Conservation (phyloP, 2,113 vertebrate species). For the Nycticebus coucang region DNA sequence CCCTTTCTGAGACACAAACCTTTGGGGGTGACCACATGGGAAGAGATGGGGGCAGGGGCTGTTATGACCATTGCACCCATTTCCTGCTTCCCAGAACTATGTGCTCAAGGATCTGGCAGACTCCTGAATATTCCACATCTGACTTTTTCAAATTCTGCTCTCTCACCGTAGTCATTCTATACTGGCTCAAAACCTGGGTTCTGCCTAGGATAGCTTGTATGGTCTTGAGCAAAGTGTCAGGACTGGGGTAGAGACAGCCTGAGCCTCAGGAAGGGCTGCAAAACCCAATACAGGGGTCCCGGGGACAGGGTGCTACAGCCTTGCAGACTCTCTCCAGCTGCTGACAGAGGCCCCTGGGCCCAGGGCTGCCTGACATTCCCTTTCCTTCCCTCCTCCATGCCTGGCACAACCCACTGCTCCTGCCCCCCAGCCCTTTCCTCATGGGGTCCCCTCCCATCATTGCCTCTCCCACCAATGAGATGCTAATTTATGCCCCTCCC, state of each 20-base stretch:
- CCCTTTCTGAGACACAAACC: background rate
- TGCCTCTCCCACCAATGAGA: conserved; percentile 45
- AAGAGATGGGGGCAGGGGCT: background rate
- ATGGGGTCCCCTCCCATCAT: background rate
- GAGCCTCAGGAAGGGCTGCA: background rate
- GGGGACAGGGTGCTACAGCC: background rate
- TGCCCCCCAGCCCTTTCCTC: rapidly evolving
- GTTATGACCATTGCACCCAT: rapidly evolving
- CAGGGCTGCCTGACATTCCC: background rate
- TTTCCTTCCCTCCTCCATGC: rapidly evolving
- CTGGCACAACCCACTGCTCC: background rate
- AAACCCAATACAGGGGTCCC: background rate
- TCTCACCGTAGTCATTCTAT: rapidly evolving
- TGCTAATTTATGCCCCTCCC: conserved; percentile 66
- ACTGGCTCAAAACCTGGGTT: background rate
- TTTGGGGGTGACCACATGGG: background rate
- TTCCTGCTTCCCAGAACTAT: background rate
- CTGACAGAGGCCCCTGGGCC: background rate
- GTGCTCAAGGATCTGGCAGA: too few relatives aligned
- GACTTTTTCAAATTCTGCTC: background rate
- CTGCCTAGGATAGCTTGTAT: background rate
- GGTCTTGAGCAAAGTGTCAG: background rate
- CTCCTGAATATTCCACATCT: background rate
- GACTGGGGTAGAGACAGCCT: rapidly evolving
- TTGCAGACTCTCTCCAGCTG: background rate